Conservation (phyloP, 1,140 invertebrate genomes). For the Augochlora pura region DNA sequence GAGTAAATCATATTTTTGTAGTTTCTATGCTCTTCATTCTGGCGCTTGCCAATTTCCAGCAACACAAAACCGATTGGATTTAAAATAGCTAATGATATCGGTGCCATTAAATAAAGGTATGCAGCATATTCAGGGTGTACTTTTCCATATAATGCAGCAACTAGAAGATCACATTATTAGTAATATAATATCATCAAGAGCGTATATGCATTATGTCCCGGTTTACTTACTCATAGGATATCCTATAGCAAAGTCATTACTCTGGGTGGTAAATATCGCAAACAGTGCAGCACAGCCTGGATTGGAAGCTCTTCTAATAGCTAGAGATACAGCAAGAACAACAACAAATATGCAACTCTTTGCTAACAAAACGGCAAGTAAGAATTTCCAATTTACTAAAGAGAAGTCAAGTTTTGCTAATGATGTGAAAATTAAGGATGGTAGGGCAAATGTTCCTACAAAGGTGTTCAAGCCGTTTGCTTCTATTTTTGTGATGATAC, state of each 20-base stretch:
- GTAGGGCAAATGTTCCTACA: slow-evolving; percentile 95
- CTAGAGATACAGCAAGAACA: slow-evolving; percentile 89
- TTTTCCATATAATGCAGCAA: slow-evolving; percentile 87
- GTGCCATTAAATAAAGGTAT: slow-evolving; percentile 96
- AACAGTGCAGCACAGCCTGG: slow-evolving; percentile 93
- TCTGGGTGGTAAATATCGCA: slow-evolving; percentile 97
- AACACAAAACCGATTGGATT: slow-evolving; percentile 96
- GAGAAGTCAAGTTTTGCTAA: slow-evolving; percentile 92
- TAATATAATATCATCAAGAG: slow-evolving; percentile 7
- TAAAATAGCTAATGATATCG: slow-evolving; percentile 94
- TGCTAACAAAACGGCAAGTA: slow-evolving; percentile 91
- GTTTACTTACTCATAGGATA: slow-evolving; percentile 93
- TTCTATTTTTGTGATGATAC: slow-evolving; percentile 91
- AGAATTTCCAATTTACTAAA: slow-evolving; percentile 93
- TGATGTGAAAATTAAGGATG: slow-evolving; percentile 94
- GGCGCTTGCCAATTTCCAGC: slow-evolving; percentile 91
- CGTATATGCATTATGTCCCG: neutral
- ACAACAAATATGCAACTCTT: slow-evolving; percentile 93
- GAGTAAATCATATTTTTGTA: slow-evolving; percentile 75
- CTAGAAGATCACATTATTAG: slow-evolving; percentile 79
- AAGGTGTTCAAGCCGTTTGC: slow-evolving; percentile 96
- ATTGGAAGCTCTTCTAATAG: slow-evolving; percentile 90
- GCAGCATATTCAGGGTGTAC: slow-evolving; percentile 94
- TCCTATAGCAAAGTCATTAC: slow-evolving; percentile 98
- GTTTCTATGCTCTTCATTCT: slow-evolving; percentile 55